These are phyloP conservation scores for Synchiropus splendidus DNA, from an alignment of 2,113 vertebrate genomes.

Conservation along the genomic window DNA sequence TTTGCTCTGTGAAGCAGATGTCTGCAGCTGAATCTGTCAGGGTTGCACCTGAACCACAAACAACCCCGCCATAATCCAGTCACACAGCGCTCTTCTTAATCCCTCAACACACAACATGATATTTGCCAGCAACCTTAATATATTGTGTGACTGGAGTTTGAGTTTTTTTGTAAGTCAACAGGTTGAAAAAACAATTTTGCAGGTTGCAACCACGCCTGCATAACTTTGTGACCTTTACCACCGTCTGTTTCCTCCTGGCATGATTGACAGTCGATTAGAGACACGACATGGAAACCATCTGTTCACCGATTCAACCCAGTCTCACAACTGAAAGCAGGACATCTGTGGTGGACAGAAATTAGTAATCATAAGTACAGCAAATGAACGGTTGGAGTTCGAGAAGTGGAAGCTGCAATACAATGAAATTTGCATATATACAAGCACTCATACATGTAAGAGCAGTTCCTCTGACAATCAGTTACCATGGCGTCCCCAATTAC, in stretches of 20 bases:
- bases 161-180: slow-evolving; percentile 24
- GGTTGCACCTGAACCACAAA: slow-evolving; percentile 31
- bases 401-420: too few relatives aligned
- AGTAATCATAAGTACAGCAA: neutral
- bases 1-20: slow-evolving; percentile 10
- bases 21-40: slow-evolving; percentile 25
- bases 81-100: slow-evolving; percentile 41
- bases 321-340: slow-evolving; percentile 39
- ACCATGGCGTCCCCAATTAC: too few relatives aligned
- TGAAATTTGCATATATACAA: too few relatives aligned
- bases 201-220: neutral
- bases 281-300: slow-evolving; percentile 69
- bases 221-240: slow-evolving; percentile 27
- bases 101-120: slow-evolving; percentile 29
- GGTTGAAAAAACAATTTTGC: slow-evolving; percentile 10
- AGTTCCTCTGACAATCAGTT: too few relatives aligned
- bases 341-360: slow-evolving; percentile 6
- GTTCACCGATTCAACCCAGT: slow-evolving; percentile 50
- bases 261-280: slow-evolving; percentile 55
- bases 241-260: slow-evolving; percentile 21
- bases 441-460: too few relatives aligned
- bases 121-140: too few relatives aligned
- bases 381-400: too few relatives aligned
- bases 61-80: slow-evolving; percentile 24
- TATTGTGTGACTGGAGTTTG: slow-evolving; percentile 7